A percentile compares a stretch with the other conserved stretches of the same genome.
Conservation (phyloP, 2,113 vertebrate genomes). For the Meleagris gallopavo region DNA sequence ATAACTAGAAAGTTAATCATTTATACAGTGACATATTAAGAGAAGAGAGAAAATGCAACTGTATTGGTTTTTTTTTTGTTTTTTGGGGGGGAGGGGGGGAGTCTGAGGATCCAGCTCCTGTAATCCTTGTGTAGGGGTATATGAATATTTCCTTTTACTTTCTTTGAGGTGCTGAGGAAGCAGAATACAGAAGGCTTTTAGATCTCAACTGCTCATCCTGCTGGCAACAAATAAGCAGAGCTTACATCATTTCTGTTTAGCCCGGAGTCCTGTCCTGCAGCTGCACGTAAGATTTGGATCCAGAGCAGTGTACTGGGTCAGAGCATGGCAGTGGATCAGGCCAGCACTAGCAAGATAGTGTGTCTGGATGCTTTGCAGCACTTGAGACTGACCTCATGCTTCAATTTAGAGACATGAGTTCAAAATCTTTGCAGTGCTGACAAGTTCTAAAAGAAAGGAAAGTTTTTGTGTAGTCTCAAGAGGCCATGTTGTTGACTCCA, state of each 20-base stretch:
- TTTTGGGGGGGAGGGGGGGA: no score
- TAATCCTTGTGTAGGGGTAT: not conserved
- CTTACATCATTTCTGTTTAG: not conserved
- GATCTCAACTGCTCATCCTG: not conserved
- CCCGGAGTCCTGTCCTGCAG: not conserved
- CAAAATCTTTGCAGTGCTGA: not conserved
- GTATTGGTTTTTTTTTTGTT: not conserved
- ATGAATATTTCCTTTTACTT: not conserved
- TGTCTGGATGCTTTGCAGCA: not conserved
- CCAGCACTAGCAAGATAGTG: not conserved
- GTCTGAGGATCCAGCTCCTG: not conserved
- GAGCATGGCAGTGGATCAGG: not conserved
- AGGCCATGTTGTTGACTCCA: not conserved
- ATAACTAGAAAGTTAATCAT: not conserved
- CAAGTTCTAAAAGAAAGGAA: not conserved
- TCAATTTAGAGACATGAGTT: not conserved
- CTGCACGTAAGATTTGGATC: not conserved
- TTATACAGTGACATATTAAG: not conserved
- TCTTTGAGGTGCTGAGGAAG: not conserved
- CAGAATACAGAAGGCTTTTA: not conserved
- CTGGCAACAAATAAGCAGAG: not conserved
- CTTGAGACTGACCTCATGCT: slow-evolving; percentile 9
- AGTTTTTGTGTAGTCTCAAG: not conserved
- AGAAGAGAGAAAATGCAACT: not conserved
- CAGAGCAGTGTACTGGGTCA: not conserved